phyloP scores from a whole-genome alignment of 2,888 invertebrate species.

The Pterostichus madidus region DNA sequence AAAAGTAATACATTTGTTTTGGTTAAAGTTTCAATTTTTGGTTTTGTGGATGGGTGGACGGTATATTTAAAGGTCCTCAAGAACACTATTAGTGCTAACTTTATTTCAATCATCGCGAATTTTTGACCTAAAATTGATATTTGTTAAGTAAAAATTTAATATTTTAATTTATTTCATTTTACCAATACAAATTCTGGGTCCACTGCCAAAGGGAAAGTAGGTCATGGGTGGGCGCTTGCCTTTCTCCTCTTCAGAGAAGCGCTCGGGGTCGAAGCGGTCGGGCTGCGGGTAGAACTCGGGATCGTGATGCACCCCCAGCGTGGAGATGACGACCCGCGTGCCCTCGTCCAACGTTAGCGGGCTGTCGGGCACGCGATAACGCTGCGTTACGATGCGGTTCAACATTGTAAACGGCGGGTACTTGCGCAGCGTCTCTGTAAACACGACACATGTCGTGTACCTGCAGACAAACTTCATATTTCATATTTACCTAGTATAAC shows the following conservation, averaged over 20 bases:
- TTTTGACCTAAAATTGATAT: neutral
- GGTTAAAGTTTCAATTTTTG: neutral
- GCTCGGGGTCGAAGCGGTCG: constrained; percentile 63
- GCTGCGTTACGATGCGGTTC: constrained; percentile 45
- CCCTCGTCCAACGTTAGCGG: constrained; percentile 59
- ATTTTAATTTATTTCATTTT: constrained; percentile 69
- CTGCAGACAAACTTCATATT: neutral
- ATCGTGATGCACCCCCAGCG: constrained; percentile 58
- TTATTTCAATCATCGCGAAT: constrained; percentile 8
- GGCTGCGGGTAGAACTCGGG: constrained; percentile 64
- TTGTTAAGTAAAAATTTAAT: neutral
- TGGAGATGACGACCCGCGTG: constrained; percentile 39
- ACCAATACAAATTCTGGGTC: constrained; percentile 56
- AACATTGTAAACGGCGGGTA: constrained; percentile 64
- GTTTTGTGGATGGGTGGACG: neutral
- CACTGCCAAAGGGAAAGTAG: constrained; percentile 42
- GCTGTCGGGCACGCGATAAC: constrained; percentile 61
- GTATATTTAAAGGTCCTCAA: neutral
- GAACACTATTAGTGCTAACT: neutral
- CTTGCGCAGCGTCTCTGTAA: constrained; percentile 67
- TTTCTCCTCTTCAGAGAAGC: constrained; percentile 59
- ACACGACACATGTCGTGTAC: neutral
- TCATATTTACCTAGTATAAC: constrained; percentile 72
- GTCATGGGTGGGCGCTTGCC: constrained; percentile 13
- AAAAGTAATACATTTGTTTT: neutral